Evolutionary conservation across 2,113 vertebrate species (phyloP), one percentile per base, ranked within the genome.

Genomic region (Rafetus swinhoei): DNA sequence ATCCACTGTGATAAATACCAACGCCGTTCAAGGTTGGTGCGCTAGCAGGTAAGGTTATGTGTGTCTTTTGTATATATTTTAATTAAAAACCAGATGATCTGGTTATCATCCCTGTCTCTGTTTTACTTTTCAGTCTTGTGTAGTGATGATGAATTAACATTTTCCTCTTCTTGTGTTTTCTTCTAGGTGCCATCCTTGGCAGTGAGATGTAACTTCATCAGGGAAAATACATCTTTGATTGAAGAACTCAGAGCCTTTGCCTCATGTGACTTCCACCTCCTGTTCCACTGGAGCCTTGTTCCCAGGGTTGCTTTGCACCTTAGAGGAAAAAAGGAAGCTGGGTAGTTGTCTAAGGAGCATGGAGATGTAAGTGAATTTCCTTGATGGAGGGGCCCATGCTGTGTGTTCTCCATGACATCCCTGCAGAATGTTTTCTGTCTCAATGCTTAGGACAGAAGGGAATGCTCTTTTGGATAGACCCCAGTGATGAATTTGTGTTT

Each of bases 361-460:
- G 39, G 53, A 89, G 80, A 95, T 94, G 95, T 96, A 84, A 95
- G 91, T 94, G 89, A 7, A 9, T 92, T 93, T 96, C 50, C 4
- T 45, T 65, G 79, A 56, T 89, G 65, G 39, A 9, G 24, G 3
- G 0, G 0, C 0, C 80, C 56, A 35, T 4, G 14, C 7, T 57
- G 1, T 80, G 53, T 92, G 22, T 21, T 69, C 50, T 91, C 24
- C 59, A 0, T 35, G 21, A 27, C 39, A 72, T 79, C 53, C 35
- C 22, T 91, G 18, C 60, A 74, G 90, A 87, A 77, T 50, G 59
- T 9, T 13, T 1, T 60, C 65, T 16, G 29, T 65, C n/a, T 69
- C 65, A 9, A 16, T 69, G 65, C 65, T 35, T 35, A 69, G 65
- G 65, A 35, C 65, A 69, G 32, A 69, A 35, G 15, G 32, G 4